Evolutionary conservation across 2,797 vertebrate genomes (phyloP), one percentile per base, ranked within the genome.

Genomic region (Sandelia bainsii): DNA sequence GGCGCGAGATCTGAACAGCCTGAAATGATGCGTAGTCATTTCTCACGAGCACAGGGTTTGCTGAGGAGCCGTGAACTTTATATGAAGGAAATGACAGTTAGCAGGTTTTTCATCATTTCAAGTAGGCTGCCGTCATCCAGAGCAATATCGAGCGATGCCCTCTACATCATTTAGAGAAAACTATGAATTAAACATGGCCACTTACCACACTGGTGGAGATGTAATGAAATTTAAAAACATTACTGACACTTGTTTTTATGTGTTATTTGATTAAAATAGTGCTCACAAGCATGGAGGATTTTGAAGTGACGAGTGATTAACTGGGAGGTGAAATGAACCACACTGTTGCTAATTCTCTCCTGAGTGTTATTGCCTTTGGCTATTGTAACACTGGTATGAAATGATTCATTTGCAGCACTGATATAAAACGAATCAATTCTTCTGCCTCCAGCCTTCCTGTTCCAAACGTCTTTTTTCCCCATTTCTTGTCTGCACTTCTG

Each of bases 141-240:
- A 80, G 69, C 44, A 20, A 68, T 81, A 68, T 49, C 3, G 11
- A 79, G 68, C 44, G 25, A 66, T 52, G 63, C 49, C 34, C 53
- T 71, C 63, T 74, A 32, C 72, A 85, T 87, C 75, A 84, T 82
- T 81, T 42, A 75, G 62, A 57, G 27, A 57, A 66, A 58, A 37
- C 68, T 27, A 51, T 86, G 71, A 90, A 87, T 91, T 81, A 83
- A 88, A 84, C 69, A 83, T 84, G 67, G 57, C n/a, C 67, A 53
- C 78, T 86, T 53, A 42, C 57, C 11, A 52, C 42, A 13, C 60
- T 62, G 52, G 20, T 49, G 51, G 62, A 69, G 48, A 58, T 45
- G 59, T 48, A 62, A 56, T 72, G 49, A 79, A 66, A 70, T 62
- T 39, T 14, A 23, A 27, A 62, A 74, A 66, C 70, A 69, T 69